phyloP scores from a whole-genome alignment of 2,888 invertebrate genomes.

The Ferrisia virgata region DNA sequence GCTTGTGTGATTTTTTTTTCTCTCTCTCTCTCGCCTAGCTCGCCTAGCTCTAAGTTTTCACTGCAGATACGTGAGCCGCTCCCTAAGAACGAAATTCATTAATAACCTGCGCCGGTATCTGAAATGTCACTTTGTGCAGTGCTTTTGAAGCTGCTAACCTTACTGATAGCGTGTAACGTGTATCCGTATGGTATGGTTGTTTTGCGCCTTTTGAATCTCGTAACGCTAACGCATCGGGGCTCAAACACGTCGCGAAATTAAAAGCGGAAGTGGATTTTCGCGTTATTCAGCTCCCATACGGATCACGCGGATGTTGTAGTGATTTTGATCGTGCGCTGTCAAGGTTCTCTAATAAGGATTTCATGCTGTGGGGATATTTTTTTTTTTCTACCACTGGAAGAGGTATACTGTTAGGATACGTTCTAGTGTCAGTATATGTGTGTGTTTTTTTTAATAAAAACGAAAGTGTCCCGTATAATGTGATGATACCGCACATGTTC shows the following conservation, averaged over 20 bases:
- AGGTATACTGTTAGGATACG: too few species aligned
- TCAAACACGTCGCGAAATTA: constrained; percentile 32
- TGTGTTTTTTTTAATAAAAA: background rate
- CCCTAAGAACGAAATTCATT: constrained; percentile 45
- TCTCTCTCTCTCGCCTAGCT: too few species aligned
- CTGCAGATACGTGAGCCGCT: constrained; percentile 33
- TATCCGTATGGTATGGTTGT: background rate
- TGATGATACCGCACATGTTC: background rate
- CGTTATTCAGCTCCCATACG: constrained; percentile 26
- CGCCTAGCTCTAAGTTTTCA: constrained; percentile 34
- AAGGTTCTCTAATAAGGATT: background rate
- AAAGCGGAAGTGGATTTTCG: constrained; percentile 37
- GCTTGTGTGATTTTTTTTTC: constrained; percentile 42
- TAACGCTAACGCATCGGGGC: background rate
- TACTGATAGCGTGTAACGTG: constrained; percentile 25
- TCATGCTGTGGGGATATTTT: background rate
- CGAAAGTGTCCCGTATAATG: background rate
- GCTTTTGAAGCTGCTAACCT: constrained; percentile 29
- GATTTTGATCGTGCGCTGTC: background rate
- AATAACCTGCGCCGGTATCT: constrained; percentile 41
- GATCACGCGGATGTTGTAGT: background rate
- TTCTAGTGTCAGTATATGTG: too few species aligned
- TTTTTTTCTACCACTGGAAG: background rate
- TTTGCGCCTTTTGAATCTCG: background rate
- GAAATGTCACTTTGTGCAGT: constrained; percentile 45